phyloP scores from a whole-genome alignment of 2,797 vertebrate species.

The Setipinna tenuifilis region DNA sequence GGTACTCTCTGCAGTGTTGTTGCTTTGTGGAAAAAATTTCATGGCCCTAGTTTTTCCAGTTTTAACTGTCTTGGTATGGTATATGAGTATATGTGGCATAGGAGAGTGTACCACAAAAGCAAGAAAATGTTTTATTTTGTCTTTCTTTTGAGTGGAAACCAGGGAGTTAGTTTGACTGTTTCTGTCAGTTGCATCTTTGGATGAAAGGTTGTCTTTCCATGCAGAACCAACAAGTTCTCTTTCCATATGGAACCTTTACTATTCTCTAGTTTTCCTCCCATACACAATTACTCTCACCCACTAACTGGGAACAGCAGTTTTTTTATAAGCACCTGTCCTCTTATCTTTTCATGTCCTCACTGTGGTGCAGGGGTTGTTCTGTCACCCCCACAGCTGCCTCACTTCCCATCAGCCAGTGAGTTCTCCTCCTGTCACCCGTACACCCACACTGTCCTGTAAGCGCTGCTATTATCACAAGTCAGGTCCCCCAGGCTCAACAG shows the following conservation, averaged over 20 bases:
- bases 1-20: neutral
- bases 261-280: too few relatives aligned
- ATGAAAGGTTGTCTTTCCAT: neutral
- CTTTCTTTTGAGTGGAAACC: neutral
- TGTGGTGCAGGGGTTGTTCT: neutral
- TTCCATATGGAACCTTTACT: too few relatives aligned
- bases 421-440: neutral
- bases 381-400: neutral
- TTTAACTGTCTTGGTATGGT: neutral
- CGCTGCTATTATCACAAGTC: conserved; percentile 40
- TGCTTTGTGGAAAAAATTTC: neutral
- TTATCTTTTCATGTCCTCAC: neutral
- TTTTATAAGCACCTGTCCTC: neutral
- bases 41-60: neutral
- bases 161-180: neutral
- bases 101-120: neutral
- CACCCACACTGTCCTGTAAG: conserved; percentile 32
- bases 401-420: neutral
- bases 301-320: neutral
- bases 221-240: too few relatives aligned
- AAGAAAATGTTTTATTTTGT: neutral
- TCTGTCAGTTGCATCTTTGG: neutral
- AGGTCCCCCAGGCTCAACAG: conserved; percentile 30
- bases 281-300: neutral
- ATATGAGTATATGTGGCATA: too few relatives aligned